Evolutionary conservation across 2,113 vertebrate species (phyloP).

Genomic region (Lagopus leucura): DNA sequence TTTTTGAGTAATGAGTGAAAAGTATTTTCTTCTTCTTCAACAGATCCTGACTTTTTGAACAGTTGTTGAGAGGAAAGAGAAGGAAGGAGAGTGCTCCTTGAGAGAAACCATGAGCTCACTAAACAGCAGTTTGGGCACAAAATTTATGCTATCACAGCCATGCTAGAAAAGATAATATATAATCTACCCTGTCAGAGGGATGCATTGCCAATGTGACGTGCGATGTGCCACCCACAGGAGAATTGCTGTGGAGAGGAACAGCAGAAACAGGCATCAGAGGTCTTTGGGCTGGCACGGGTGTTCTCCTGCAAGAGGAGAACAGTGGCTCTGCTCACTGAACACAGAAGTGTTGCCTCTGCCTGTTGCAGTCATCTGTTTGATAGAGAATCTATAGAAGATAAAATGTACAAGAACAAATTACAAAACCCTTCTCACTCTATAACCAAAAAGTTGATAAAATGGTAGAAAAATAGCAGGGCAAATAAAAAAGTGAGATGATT

Average conservation of each 20-base stretch:
- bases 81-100: not conserved
- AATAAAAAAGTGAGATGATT: not conserved
- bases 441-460: not conserved
- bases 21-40: not conserved
- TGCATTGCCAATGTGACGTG: not conserved
- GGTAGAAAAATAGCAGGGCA: not conserved
- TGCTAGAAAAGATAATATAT: not conserved
- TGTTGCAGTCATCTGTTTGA: not conserved
- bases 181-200: not conserved
- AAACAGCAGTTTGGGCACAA: not conserved
- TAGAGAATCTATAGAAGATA: not conserved
- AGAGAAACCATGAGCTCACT: not conserved
- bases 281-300: too few relatives aligned
- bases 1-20: not conserved
- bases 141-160: not conserved
- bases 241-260: not conserved
- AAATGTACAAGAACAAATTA: not conserved
- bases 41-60: not conserved
- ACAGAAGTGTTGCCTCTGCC: not conserved
- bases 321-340: not conserved
- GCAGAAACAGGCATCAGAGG: not conserved
- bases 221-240: not conserved
- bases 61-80: not conserved
- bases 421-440: not conserved
- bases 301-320: not conserved